Evolutionary conservation across 2,113 vertebrate species (phyloP).

Genomic region (Brachypteracias leptosomus): DNA sequence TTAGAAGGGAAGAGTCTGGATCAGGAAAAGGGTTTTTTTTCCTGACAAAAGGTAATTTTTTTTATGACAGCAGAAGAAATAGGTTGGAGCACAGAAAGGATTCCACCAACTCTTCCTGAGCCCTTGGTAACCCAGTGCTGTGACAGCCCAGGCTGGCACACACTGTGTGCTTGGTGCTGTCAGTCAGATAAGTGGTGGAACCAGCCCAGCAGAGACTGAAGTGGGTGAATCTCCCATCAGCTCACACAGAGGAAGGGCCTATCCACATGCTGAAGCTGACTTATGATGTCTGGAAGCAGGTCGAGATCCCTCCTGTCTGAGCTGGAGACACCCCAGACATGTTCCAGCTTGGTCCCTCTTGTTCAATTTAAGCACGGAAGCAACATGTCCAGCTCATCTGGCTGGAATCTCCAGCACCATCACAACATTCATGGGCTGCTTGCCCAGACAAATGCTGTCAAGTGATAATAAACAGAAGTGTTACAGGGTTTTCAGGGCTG

Average conservation of each 20-base stretch:
- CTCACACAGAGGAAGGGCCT: neutral
- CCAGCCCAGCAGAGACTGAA: neutral
- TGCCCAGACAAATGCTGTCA: neutral
- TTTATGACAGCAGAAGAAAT: neutral
- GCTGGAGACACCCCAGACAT: neutral
- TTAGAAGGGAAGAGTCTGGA: neutral
- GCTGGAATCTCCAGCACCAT: neutral
- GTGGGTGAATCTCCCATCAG: neutral
- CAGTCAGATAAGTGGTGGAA: neutral
- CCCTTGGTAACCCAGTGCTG: neutral
- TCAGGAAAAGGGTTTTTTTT: neutral
- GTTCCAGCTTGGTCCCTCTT: neutral
- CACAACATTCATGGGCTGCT: neutral
- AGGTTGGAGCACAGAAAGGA: neutral
- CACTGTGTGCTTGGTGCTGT: fast-evolving
- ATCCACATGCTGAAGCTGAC: neutral
- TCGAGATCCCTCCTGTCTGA: neutral
- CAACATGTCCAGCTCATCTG: neutral
- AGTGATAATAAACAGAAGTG: neutral
- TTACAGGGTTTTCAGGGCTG: neutral
- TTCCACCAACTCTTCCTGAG: neutral
- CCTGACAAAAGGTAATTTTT: neutral
- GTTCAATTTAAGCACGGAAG: neutral
- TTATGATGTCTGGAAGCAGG: neutral
- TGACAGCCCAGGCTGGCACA: neutral